Evolutionary conservation across 2,888 invertebrate species (phyloP), one percentile per base, ranked within the genome.

Genomic region (Spilosoma lubricipeda): DNA sequence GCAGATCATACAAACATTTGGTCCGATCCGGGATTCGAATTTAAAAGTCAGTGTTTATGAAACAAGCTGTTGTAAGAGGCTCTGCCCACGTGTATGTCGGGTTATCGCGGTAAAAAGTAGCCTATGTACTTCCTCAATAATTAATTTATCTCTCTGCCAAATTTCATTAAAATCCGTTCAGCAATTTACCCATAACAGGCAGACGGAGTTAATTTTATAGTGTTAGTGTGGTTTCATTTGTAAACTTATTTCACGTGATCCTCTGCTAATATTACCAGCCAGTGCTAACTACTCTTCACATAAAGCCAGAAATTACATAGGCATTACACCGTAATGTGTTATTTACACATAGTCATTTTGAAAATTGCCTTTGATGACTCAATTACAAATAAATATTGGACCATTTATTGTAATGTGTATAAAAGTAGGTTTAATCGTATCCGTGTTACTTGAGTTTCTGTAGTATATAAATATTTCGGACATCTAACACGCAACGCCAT

Each of bases 311-410:
- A 63, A 63, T 63, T 63, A 63, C 30, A 30, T 18, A 8, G 18
- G 18, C 18, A 30, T 63, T 63, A 63, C 63, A 63, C 30, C 7
- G 27, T 63, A 30, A 63, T 63, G 3, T 27, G 63, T 63, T 18
- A 5, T 59, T 59, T 59, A 59, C 27, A 63, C 48, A n/a, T 15
- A 63, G 30, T 30, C 7, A 63, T 63, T 63, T 27, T 30, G 30
- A 63, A 63, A 63, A 63, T 63, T 63, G 30, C 63, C n/a, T 30
- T 15, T 63, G 63, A 63, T 63, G 63, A 63, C 63, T 63, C 63
- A 63, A 63, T 63, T 63, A 63, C 63, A 27, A 63, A 30, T 63
- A 63, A 63, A 63, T 15, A 63, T 63, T 30, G 30, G 27, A 63
- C 30, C 7, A 63, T 63, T 63, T 63, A 30, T 30, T 30, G 3